Percentiles rank a stretch among this genome's conserved stretches.
Evolutionary conservation across 2,797 vertebrate species (phyloP).

Genomic region (Hyperoplus immaculatus): DNA sequence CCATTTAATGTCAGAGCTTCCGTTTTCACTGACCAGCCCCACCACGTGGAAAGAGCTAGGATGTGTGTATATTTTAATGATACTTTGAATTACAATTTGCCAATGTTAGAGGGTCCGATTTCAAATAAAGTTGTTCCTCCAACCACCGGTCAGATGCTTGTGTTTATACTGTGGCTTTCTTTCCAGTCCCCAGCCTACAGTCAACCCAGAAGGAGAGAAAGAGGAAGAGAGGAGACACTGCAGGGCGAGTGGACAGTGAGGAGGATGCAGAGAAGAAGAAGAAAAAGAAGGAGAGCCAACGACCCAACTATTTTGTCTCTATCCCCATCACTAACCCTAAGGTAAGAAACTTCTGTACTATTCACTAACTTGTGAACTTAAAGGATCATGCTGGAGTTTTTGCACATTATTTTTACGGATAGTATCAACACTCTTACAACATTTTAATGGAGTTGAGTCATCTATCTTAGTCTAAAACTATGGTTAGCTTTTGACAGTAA

Average conservation of each 20-base stretch:
- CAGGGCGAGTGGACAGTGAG: constrained; percentile 78
- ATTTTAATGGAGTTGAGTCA: neutral
- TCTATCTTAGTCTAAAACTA: neutral
- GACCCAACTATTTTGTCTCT: constrained; percentile 96
- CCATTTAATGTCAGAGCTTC: constrained; percentile 87
- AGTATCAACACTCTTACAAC: neutral
- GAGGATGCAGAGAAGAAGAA: constrained; percentile 83
- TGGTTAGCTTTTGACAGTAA: neutral
- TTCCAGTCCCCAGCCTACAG: constrained; percentile 65
- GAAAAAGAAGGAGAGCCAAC: constrained; percentile 82
- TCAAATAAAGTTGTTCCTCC: no score
- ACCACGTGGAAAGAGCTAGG: constrained; percentile 86
- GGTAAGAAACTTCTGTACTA: constrained; percentile 73
- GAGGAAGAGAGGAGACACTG: constrained; percentile 81
- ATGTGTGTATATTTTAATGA: constrained; percentile 82
- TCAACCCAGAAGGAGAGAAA: constrained; percentile 85
- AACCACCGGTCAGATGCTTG: no score
- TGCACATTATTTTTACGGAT: neutral
- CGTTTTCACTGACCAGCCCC: constrained; percentile 84
- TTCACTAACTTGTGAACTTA: neutral
- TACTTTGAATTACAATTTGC: neutral
- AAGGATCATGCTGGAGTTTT: neutral
- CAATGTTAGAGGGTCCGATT: neutral
- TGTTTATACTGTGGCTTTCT: neutral
- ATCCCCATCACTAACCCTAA: constrained; percentile 93